These are phyloP conservation scores for Cyanoramphus novaezelandiae DNA, from an alignment of 2,113 vertebrate genomes.

Conservation along the genomic window DNA sequence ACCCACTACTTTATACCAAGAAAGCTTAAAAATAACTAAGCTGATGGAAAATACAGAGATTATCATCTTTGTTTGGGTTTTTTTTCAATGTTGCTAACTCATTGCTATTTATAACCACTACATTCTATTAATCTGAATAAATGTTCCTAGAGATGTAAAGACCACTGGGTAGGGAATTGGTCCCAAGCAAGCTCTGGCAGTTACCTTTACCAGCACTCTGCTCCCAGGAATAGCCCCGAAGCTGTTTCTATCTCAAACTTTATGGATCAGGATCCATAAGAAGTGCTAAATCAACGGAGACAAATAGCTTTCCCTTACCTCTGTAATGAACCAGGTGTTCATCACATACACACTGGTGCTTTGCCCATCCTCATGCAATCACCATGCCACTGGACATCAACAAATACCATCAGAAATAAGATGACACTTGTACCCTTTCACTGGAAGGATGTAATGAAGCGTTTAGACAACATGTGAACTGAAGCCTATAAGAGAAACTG, in stretches of 20 bases:
- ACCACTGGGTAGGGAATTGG: background rate
- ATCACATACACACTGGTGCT: background rate
- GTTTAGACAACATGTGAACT: background rate
- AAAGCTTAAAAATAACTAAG: background rate
- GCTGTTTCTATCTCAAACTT: background rate
- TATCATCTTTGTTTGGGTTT: no score
- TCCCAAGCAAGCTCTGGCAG: background rate
- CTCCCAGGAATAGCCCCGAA: background rate
- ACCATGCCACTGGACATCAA: background rate
- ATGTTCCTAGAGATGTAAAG: rapidly evolving
- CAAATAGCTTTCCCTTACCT: background rate
- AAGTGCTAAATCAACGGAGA: background rate
- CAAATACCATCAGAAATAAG: background rate
- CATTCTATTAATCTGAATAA: background rate
- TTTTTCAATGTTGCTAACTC: background rate
- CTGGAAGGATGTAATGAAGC: background rate
- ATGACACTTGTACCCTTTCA: background rate
- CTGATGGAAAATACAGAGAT: background rate
- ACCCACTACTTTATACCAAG: background rate
- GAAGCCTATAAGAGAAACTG: background rate
- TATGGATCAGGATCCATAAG: background rate
- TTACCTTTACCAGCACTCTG: background rate
- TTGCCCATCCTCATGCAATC: background rate
- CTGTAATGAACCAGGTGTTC: background rate
- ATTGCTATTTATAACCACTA: background rate